These are phyloP conservation scores for Leptopilina clavipes DNA, from an alignment of 1,140 invertebrate species.

Conservation along the genomic window DNA sequence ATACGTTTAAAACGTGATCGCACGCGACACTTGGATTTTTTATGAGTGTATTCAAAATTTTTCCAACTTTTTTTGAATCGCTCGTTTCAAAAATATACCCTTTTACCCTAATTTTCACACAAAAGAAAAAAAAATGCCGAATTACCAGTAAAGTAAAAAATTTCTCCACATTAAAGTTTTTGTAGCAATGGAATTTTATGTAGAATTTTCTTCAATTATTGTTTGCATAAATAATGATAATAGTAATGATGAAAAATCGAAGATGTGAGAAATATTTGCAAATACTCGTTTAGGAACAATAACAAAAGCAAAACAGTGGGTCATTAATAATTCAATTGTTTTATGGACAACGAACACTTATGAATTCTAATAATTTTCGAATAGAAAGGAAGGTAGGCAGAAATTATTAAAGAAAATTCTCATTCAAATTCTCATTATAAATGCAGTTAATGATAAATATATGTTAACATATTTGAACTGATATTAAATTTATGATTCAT, in stretches of 20 bases:
- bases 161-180: too few relatives aligned
- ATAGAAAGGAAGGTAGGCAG: neutral
- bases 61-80: neutral
- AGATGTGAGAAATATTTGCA: neutral
- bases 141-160: too few relatives aligned
- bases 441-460: neutral
- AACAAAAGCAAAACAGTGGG: neutral
- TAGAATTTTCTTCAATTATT: too few relatives aligned
- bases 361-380: neutral
- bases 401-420: neutral
- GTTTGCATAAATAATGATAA: too few relatives aligned
- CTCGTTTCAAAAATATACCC: too few relatives aligned
- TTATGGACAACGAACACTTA: neutral
- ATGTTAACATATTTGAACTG: neutral
- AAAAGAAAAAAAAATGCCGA: too few relatives aligned
- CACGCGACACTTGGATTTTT: constrained; percentile 44
- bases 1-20: constrained; percentile 39
- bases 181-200: too few relatives aligned
- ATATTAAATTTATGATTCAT: neutral
- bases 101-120: too few relatives aligned
- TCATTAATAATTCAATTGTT: neutral
- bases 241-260: too few relatives aligned
- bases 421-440: neutral
- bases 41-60: constrained; percentile 51
- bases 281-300: neutral